Conservation (phyloP, 37 sponge, comb jelly and placozoan species). For the Chondrosia reniformis region DNA sequence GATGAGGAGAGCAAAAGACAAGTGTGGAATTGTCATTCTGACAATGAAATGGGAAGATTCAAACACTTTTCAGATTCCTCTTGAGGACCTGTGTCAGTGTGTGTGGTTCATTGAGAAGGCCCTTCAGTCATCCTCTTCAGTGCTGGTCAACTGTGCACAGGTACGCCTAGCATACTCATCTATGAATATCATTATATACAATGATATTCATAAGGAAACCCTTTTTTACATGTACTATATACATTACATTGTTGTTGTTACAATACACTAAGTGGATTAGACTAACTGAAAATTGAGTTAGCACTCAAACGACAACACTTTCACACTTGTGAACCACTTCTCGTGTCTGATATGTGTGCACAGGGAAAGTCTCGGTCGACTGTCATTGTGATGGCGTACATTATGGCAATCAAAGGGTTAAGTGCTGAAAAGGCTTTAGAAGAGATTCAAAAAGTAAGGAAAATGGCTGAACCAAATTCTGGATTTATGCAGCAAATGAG, state of each 20-base stretch:
- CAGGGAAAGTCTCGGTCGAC: constrained; percentile 84
- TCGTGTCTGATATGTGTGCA: no score
- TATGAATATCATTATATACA: no score
- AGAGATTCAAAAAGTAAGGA: constrained; percentile 32
- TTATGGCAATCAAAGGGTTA: constrained; percentile 50
- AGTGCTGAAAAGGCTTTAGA: constrained; percentile 22
- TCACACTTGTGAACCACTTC: no score
- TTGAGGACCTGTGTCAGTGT: constrained; percentile 32
- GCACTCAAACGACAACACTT: no score
- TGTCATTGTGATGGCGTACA: constrained; percentile 69
- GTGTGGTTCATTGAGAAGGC: constrained; percentile 64
- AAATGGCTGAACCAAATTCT: constrained; percentile 85
- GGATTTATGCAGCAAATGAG: constrained; percentile 37
- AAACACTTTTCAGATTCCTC: constrained; percentile 32
- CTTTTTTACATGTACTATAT: no score
- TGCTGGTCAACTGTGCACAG: constrained; percentile 86
- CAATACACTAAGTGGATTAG: no score
- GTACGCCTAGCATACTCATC: no score
- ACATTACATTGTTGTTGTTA: no score
- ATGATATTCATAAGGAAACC: no score
- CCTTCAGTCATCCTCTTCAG: constrained; percentile 34
- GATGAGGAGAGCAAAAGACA: constrained; percentile 49
- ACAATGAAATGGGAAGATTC: constrained; percentile 71
- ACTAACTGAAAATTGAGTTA: no score
- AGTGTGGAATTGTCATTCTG: constrained; percentile 42